Evolutionary conservation across 2,888 invertebrate species (phyloP).

Genomic region (Pogonocherus hispidulus): DNA sequence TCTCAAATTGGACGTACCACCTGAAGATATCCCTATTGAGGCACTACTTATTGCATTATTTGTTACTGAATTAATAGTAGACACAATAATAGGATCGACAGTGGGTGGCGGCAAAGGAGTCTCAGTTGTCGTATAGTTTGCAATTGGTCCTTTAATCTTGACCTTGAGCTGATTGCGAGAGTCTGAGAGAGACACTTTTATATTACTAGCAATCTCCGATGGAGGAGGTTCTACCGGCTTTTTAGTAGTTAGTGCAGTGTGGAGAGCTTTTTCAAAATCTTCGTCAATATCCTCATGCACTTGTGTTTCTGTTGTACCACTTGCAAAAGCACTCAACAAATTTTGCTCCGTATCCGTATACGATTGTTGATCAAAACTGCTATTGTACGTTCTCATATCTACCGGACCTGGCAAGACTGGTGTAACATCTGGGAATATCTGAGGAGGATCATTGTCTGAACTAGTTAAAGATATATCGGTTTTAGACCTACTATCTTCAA

Average conservation of each 20-base stretch:
- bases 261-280: slow-evolving; percentile 83
- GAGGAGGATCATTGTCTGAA: slow-evolving; percentile 61
- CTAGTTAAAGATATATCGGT: slow-evolving; percentile 49
- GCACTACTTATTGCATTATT: slow-evolving; percentile 64
- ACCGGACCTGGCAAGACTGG: slow-evolving; percentile 89
- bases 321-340: slow-evolving; percentile 78
- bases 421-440: slow-evolving; percentile 74
- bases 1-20: slow-evolving; percentile 82
- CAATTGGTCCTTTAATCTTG: slow-evolving; percentile 91
- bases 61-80: slow-evolving; percentile 69
- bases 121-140: slow-evolving; percentile 78
- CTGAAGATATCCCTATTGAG: slow-evolving; percentile 57
- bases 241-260: slow-evolving; percentile 76
- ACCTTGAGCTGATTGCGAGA: slow-evolving; percentile 90
- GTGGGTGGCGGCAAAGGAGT: slow-evolving; percentile 74
- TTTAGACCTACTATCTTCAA: slow-evolving; percentile 62
- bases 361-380: slow-evolving; percentile 74
- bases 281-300: slow-evolving; percentile 80
- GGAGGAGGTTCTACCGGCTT: slow-evolving; percentile 69
- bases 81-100: slow-evolving; percentile 68
- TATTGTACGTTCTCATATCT: slow-evolving; percentile 89
- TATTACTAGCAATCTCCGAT: slow-evolving; percentile 70
- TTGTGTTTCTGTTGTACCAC: slow-evolving; percentile 79
- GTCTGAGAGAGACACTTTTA: slow-evolving; percentile 83
- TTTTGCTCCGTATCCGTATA: slow-evolving; percentile 76